These are phyloP conservation scores for Eurytoma californica DNA, from an alignment of 2,888 invertebrate genomes.

Conservation along the genomic window DNA sequence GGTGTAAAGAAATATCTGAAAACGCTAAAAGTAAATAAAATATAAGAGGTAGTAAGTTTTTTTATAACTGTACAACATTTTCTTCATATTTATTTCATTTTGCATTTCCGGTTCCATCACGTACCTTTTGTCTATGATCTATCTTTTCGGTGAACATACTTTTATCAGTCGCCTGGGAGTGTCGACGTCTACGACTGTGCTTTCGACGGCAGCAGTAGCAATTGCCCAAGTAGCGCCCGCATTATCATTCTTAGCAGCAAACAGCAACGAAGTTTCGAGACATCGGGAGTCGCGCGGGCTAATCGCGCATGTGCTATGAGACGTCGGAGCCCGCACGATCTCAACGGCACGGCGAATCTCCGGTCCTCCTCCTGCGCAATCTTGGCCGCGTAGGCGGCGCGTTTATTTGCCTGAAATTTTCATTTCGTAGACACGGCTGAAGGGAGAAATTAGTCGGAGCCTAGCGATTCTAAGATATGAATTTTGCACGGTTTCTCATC, in stretches of 20 bases:
- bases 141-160: too few relatives aligned
- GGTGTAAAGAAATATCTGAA: too few relatives aligned
- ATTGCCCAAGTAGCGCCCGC: conserved; percentile 60
- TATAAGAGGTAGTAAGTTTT: too few relatives aligned
- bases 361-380: too few relatives aligned
- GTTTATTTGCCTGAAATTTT: conserved; percentile 42
- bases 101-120: too few relatives aligned
- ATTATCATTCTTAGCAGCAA: conserved; percentile 72
- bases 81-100: too few relatives aligned
- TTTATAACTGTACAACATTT: too few relatives aligned
- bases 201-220: conserved; percentile 35
- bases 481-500: conserved; percentile 4
- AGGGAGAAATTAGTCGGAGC: conserved; percentile 28
- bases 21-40: too few relatives aligned
- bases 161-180: too few relatives aligned
- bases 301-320: conserved; percentile 16
- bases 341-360: background rate
- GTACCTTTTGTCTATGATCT: too few relatives aligned
- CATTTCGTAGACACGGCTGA: conserved; percentile 26
- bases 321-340: background rate
- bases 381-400: too few relatives aligned
- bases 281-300: background rate
- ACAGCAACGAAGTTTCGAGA: conserved; percentile 57
- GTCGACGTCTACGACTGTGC: background rate
- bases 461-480: conserved; percentile 38